phyloP scores from a whole-genome alignment of 2,113 vertebrate genomes.

The Marmota flaviventris region DNA sequence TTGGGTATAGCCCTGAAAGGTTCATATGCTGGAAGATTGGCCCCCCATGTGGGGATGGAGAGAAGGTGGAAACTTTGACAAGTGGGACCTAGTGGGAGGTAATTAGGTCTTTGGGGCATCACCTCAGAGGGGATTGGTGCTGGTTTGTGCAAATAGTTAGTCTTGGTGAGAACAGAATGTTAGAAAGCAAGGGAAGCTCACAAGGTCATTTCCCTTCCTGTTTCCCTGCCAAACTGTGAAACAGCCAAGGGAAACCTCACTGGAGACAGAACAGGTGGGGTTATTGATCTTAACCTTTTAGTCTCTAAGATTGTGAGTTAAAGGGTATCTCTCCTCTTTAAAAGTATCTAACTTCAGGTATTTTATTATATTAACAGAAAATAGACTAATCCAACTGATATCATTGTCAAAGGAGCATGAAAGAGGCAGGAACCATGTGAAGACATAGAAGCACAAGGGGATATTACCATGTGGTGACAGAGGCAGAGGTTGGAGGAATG shows the following conservation, averaged over 20 bases:
- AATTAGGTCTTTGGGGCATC: no score
- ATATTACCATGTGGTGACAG: no score
- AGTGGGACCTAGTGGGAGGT: background rate
- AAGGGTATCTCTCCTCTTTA: background rate
- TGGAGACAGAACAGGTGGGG: background rate
- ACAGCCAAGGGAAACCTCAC: background rate
- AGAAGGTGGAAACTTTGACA: background rate
- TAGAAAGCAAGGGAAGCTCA: background rate
- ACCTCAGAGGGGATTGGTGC: background rate
- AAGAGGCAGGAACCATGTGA: background rate
- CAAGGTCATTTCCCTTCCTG: no score
- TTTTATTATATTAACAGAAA: background rate
- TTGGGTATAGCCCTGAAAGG: background rate
- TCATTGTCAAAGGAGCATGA: background rate
- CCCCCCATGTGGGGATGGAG: background rate
- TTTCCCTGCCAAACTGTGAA: background rate
- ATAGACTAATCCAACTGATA: background rate
- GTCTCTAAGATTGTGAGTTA: background rate
- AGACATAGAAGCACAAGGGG: no score
- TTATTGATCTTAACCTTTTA: background rate
- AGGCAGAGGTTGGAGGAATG: no score
- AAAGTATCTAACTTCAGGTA: background rate
- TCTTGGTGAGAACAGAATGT: background rate
- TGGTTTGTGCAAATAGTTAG: background rate
- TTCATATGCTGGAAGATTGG: background rate